Conservation (phyloP, 2,113 vertebrate species). For the Serilophus lunatus region DNA sequence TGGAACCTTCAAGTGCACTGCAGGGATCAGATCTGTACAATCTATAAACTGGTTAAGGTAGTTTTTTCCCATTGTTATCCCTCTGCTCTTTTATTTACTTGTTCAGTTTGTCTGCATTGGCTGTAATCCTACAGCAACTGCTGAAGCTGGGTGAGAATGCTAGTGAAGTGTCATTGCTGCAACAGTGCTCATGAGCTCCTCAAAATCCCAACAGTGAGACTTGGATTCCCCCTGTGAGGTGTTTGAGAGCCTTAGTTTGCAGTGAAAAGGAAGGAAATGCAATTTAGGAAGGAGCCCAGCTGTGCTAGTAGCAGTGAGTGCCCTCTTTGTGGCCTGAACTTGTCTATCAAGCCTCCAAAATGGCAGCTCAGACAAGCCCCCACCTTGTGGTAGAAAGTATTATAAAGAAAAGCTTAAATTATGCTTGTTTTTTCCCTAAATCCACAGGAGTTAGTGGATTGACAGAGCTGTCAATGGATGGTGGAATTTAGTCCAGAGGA, state of each 20-base stretch:
- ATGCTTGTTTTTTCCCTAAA: background rate
- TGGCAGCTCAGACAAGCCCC: background rate
- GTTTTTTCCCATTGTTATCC: background rate
- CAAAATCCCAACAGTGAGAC: background rate
- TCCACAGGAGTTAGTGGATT: background rate
- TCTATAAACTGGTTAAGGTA: accelerated
- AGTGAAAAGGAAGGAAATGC: background rate
- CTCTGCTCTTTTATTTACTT: background rate
- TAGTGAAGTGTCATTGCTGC: background rate
- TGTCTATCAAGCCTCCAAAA: background rate
- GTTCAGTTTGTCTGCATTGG: background rate
- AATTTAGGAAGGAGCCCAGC: background rate
- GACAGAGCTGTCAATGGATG: background rate
- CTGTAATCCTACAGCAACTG: background rate
- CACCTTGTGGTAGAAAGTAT: background rate
- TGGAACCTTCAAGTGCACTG: background rate
- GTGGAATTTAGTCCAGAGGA: background rate
- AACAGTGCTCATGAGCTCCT: background rate
- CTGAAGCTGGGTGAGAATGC: background rate
- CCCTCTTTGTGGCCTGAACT: background rate
- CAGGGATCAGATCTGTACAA: background rate
- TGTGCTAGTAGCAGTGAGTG: background rate
- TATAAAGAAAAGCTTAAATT: background rate
- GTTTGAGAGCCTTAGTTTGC: background rate
- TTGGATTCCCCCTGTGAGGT: background rate